These are phyloP conservation scores for Epinephelus malabaricus DNA, from an alignment of 2,797 vertebrate species.

Conservation along the genomic window DNA sequence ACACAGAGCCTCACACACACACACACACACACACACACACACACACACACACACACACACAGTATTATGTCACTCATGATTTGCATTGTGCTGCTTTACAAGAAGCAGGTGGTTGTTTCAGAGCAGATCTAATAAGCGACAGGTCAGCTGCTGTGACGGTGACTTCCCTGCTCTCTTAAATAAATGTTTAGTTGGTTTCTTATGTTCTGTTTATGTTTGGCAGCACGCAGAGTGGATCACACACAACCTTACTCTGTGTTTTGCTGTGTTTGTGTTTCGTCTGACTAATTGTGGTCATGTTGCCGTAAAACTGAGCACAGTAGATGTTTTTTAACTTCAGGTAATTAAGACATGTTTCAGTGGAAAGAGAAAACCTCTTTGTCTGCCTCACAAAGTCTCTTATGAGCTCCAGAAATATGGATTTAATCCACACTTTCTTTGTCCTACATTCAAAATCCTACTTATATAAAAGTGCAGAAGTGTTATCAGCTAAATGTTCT, in stretches of 20 bases:
- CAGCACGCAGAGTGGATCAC: neutral
- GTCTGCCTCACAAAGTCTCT: neutral
- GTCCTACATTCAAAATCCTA: neutral
- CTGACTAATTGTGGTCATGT: neutral
- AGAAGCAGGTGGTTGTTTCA: slow-evolving; percentile 51
- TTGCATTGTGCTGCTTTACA: slow-evolving; percentile 45
- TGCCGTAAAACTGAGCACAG: neutral
- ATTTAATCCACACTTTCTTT: neutral
- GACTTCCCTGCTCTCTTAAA: slow-evolving; percentile 13
- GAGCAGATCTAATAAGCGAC: slow-evolving; percentile 38
- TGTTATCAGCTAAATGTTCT: neutral
- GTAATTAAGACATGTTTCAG: neutral
- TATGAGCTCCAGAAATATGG: neutral
- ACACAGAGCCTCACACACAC: slow-evolving; percentile 29
- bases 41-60: slow-evolving; percentile 29
- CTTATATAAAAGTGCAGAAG: neutral
- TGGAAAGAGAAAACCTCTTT: too few species aligned
- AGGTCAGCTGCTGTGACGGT: slow-evolving; percentile 8
- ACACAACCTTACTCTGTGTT: neutral
- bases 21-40: slow-evolving; percentile 32
- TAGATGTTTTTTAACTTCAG: neutral
- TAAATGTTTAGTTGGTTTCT: slow-evolving; percentile 1
- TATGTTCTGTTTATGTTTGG: slow-evolving; percentile 4
- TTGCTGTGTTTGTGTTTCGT: neutral
- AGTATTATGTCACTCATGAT: slow-evolving; percentile 42